Conservation (phyloP, 2,113 vertebrate genomes). For the Neoarius graeffei region DNA sequence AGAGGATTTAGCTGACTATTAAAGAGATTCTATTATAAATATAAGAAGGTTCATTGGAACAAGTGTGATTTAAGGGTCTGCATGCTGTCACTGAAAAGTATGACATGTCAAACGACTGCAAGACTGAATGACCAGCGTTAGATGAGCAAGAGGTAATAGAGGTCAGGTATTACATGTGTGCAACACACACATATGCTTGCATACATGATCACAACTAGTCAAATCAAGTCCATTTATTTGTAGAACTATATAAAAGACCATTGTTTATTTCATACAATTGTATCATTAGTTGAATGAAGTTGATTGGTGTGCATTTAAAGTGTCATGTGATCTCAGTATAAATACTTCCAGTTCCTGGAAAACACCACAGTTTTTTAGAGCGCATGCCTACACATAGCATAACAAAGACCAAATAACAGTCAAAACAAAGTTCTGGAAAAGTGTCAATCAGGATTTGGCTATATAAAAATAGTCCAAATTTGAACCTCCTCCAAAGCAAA, state of each 20-base stretch:
- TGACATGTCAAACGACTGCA: conserved; percentile 1
- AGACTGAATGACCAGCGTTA: neutral
- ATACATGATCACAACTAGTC: neutral
- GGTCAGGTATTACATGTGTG: neutral
- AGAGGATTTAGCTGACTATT: conserved; percentile 25
- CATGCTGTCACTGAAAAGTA: conserved; percentile 4
- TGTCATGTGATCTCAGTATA: neutral
- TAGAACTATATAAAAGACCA: neutral
- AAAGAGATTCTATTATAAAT: conserved; percentile 34
- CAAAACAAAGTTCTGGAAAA: neutral
- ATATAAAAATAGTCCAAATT: neutral
- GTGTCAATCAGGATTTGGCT: neutral
- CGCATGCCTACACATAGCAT: neutral
- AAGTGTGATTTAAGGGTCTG: conserved; percentile 2
- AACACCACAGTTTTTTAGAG: neutral
- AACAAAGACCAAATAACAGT: neutral
- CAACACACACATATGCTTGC: neutral
- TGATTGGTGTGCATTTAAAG: neutral
- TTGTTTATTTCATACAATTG: neutral
- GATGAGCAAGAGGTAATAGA: neutral
- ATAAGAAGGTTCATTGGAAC: conserved; percentile 21
- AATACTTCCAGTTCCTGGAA: neutral
- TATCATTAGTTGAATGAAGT: neutral
- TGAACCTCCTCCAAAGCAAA: neutral
- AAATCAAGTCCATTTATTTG: no score